Evolutionary conservation across 2,113 vertebrate genomes (phyloP), one percentile per base, ranked within the genome.

Genomic region (Sceloporus undulatus): DNA sequence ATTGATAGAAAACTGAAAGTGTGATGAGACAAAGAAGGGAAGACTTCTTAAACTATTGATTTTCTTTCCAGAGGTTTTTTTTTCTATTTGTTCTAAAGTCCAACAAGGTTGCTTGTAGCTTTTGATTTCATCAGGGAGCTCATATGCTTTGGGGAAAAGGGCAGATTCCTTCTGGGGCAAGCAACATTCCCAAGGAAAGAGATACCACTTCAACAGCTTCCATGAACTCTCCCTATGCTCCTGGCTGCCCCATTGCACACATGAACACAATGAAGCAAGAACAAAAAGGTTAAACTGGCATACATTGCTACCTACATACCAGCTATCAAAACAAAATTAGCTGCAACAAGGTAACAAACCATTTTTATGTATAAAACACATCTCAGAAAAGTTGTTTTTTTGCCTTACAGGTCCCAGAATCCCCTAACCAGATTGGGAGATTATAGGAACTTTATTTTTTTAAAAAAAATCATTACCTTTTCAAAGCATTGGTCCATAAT

Each of bases 91-190:
- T 82, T 6, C 48, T 65, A 1, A 85, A 80, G 14, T 48, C 34
- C 82, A 5, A 23, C 48, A 25, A 90, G 62, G 54, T 70, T 66
- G 38, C 87, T 87, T 90, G 87, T 79, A 87, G 27, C 74, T 62
- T 8, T 38, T 85, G 29, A 87, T 56, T 91, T 85, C 65, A 23
- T 68, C 86, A 81, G 87, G 82, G 68, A 16, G 21, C 3, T 56
- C 56, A 34, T 79, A 42, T 86, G 18, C 89, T 88, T 0, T 0
- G 84, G 13, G 4, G 85, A 89, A 59, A 29, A 29, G n/a, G 89
- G 19, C 9, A 93, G 88, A 87, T 88, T 89, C 13, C 89, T 90
- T 89, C 52, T 91, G 76, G 90, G 68, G n/a, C 13, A 88, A 78
- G 34, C 70, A 90, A 2, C 42, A 71, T 90, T 92, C 25, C 18